These are phyloP conservation scores for Morone chrysops DNA, from an alignment of 2,113 vertebrate species.

Conservation along the genomic window DNA sequence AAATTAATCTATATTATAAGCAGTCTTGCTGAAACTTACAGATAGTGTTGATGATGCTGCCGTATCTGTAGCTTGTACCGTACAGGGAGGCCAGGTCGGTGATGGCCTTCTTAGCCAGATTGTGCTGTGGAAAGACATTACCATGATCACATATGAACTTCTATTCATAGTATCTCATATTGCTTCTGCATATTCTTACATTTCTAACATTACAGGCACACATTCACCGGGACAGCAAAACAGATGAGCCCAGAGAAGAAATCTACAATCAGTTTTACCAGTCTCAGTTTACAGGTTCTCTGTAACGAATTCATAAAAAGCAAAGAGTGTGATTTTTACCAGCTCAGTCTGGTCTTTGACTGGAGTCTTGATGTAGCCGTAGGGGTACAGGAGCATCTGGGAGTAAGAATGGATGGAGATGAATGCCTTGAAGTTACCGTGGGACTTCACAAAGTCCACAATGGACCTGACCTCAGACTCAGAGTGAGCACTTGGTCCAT, in stretches of 20 bases:
- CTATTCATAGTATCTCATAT: not conserved
- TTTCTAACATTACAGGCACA: not conserved
- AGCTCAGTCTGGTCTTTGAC: constrained; percentile 83
- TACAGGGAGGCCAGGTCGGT: constrained; percentile 87
- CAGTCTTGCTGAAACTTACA: constrained; percentile 85
- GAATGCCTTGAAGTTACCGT: constrained; percentile 92
- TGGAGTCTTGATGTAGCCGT: constrained; percentile 85
- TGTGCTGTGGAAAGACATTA: constrained; percentile 79
- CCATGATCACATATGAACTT: not conserved
- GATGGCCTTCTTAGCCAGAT: constrained; percentile 86
- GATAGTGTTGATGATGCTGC: constrained; percentile 92
- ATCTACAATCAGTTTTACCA: not conserved
- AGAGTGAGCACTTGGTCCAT: constrained; percentile 86
- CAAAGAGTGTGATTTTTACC: constrained; percentile 79
- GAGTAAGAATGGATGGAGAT: constrained; percentile 96
- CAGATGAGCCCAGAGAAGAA: not conserved
- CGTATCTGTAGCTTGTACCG: constrained; percentile 87
- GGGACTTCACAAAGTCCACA: constrained; percentile 91
- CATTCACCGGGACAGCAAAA: not conserved
- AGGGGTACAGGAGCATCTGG: constrained; percentile 95
- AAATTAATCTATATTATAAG: not conserved
- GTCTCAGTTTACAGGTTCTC: not conserved
- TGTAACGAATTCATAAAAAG: not conserved
- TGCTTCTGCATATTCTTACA: not conserved
- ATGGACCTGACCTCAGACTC: constrained; percentile 94